phyloP scores from a whole-genome alignment of 2,797 vertebrate genomes.

The Hypotaenidia okinawae region DNA sequence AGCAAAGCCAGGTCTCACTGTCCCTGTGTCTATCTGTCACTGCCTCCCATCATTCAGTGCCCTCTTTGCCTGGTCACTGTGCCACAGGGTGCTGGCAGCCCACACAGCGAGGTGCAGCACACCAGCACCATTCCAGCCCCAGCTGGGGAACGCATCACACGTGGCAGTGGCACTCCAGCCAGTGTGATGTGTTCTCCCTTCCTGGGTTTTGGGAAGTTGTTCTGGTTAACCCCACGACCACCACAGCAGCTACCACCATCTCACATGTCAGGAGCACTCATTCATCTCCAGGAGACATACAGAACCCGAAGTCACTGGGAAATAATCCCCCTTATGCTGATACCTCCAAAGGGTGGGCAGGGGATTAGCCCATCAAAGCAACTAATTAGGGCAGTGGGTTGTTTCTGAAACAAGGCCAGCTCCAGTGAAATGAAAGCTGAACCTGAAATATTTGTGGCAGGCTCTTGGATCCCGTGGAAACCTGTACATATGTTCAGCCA shows the following conservation, averaged over 20 bases:
- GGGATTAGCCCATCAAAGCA: neutral
- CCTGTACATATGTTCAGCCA: neutral
- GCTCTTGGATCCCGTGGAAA: neutral
- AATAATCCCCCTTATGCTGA: neutral
- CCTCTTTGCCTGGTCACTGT: fast-evolving
- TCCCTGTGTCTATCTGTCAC: no score
- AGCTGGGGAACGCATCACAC: neutral
- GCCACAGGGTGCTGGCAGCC: fast-evolving
- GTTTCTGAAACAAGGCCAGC: neutral
- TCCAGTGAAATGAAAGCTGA: neutral
- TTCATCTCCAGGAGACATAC: neutral
- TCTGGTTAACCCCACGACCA: neutral
- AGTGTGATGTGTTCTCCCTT: neutral
- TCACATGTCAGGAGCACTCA: neutral
- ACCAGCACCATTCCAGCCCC: neutral
- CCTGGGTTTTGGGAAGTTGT: neutral
- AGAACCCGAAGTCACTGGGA: neutral
- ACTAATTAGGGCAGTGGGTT: neutral
- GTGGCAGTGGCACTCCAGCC: neutral
- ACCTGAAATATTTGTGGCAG: constrained; percentile 3
- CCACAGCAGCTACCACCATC: neutral
- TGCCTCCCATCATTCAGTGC: neutral
- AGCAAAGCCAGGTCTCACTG: no score
- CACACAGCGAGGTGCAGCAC: fast-evolving
- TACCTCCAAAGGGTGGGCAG: neutral